Conservation (phyloP, 2,797 vertebrate genomes). For the Luscinia megarhynchos region DNA sequence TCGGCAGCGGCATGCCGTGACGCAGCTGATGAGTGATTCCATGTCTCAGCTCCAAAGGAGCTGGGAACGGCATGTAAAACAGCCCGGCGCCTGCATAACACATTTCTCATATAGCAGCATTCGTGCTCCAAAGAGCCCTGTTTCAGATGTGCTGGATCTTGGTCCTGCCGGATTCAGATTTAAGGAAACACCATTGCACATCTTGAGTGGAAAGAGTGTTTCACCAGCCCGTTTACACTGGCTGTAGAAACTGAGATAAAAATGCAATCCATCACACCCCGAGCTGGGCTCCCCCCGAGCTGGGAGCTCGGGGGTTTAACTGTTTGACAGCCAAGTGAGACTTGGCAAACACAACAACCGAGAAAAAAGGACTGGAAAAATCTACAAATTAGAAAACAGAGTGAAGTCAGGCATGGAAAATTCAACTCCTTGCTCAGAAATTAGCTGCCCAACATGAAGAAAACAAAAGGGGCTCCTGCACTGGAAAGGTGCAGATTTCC, state of each 20-base stretch:
- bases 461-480: not conserved
- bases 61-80: constrained; percentile 66
- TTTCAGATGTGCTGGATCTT: constrained; percentile 42
- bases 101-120: constrained; percentile 57
- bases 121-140: constrained; percentile 48
- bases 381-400: not conserved
- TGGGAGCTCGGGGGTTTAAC: not conserved
- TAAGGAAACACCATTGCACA: constrained; percentile 29
- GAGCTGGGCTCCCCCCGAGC: not conserved
- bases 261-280: constrained; percentile 2
- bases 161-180: constrained; percentile 29
- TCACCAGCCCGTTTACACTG: constrained; percentile 15
- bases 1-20: constrained; percentile 11
- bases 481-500: not conserved
- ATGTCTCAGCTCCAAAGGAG: constrained; percentile 57
- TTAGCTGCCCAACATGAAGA: not conserved
- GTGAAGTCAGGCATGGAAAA: not conserved
- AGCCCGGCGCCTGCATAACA: constrained; percentile 42
- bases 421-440: not conserved
- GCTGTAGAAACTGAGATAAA: constrained; percentile 53
- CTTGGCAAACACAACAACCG: not conserved
- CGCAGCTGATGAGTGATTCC: constrained; percentile 48
- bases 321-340: constrained; percentile 8
- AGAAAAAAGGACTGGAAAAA: constrained; percentile 28
- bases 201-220: constrained; percentile 43